Evolutionary conservation across 2,888 invertebrate genomes (phyloP), one percentile per base, ranked within the genome.

Genomic region (Hyppa rectilinea): DNA sequence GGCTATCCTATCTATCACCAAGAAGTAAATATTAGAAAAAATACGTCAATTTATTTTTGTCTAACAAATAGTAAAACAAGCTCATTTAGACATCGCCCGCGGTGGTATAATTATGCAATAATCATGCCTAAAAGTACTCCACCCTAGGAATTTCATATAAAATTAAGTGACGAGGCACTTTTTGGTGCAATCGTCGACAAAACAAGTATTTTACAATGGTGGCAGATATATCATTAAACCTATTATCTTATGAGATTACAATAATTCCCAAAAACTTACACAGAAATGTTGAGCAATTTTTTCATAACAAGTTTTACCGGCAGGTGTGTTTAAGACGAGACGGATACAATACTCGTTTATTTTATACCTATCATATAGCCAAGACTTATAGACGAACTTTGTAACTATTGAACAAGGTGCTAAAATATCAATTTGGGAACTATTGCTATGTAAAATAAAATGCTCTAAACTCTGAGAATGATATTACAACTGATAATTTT

Each of bases 401-500:
- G 29, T 58, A 59, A 71, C 40, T 2, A 58, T 45, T 55, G 14
- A 60, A 66, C 36, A 36, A 56, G 4, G 52, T 53, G 43, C 53
- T 50, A 14, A 55, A 65, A 62, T 10, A 59, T 64, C 67, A 62
- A 63, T 62, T 71, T 64, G 67, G 43, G 60, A 71, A 70, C 66
- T 70, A 76, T 80, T 73, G 64, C 55, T 71, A 49, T 49, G 61
- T 62, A 53, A 59, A 56, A 71, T 72, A 79, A 71, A 75, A 78
- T 81, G 76, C 75, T 81, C 66, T 34, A 71, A 76, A 71, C 63
- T 75, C 74, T 77, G 67, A 71, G 75, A 83, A 79, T 73, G 84
- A 61, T 72, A 79, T 82, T 89, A 90, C 88, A 90, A 89, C 89
- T 90, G 84, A 81, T 59, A 88, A 90, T 78, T 89, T 90, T 85